Base-by-base conservation (phyloP, 2,888 invertebrate species). In the Strigamia maritima region DNA sequence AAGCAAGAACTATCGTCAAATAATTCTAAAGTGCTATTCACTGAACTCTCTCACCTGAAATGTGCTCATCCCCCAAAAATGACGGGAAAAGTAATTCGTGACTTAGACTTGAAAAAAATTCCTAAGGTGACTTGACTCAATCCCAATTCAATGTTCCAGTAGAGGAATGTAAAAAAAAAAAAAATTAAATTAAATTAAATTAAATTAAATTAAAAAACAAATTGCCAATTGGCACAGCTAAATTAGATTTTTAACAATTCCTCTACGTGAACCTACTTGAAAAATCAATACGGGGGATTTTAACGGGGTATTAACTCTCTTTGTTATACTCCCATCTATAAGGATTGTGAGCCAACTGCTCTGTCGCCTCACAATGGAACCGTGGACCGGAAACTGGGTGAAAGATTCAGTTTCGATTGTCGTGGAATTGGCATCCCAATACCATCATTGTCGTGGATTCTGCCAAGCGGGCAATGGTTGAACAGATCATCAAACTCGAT, bases 381-480 rank as follows among this genome's bases (percentile, higher is more conserved):
- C 49, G 83, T 84, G 76, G 84, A 83, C 79, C 81, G 84, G 22
- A 83, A 83, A 76, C 79, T 86, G 4, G 87, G 87, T 3, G 85
- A 86, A 19, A 82, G 84, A 60, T 82, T 86, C 35, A 82, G 82
- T 3, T 82, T 86, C 38, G 85, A 87, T 81, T 88, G 87, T 82
- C 85, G 87, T 49, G 86, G 86, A 2, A 83, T 86, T n/a, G 88
- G 87, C 1, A 83, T 85, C 16, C 87, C 87, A 16, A 77, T 81
- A 7, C 87, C 87, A 8, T 80, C 82, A 60, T 81, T 87, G 12
- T 82, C 83, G 77, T 88, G 87, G 87, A 81, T 84, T 22, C 81
- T 86, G 7, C 86, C 87, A 10, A 84, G 84, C 79, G 86, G 86
- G 4, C 82, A 82, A 4, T 80, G 83, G 14, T 80, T 86, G 22